Percentiles rank a stretch among this genome's conserved stretches.
These are phyloP conservation scores for Phainopepla nitens DNA, from an alignment of 2,113 vertebrate species.

Conservation along the genomic window DNA sequence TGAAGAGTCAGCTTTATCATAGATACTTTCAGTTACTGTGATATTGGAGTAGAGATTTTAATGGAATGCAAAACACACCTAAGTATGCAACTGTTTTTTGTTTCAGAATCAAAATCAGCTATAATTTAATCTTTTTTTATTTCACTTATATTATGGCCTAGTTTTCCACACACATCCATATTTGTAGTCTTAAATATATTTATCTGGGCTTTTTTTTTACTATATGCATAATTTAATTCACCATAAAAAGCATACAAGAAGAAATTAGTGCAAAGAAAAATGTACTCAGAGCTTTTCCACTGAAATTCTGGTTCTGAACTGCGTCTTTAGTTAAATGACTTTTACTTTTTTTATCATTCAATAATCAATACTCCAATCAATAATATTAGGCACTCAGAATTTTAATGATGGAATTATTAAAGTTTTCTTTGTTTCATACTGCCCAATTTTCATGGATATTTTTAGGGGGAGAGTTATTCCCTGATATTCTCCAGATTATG, in stretches of 20 bases:
- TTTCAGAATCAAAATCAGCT: neutral
- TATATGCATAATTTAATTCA: neutral
- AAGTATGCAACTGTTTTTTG: neutral
- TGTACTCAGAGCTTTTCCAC: neutral
- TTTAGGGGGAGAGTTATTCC: neutral
- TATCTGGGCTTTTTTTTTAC: neutral
- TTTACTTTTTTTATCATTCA: neutral
- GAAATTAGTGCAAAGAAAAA: neutral
- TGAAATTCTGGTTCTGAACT: neutral
- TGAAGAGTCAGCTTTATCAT: neutral
- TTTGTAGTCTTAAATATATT: neutral
- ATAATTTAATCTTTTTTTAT: neutral
- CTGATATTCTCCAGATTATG: neutral
- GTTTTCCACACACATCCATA: neutral
- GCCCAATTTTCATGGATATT: neutral
- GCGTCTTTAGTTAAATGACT: neutral
- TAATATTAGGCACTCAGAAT: neutral
- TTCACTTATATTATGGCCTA: neutral
- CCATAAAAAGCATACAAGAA: neutral
- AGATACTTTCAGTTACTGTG: neutral
- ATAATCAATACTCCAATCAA: neutral
- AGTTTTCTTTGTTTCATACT: neutral
- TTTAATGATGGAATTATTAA: neutral
- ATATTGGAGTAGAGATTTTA: neutral
- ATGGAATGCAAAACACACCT: neutral